Percentiles rank a stretch among this genome's conserved stretches.
Evolutionary conservation across 2,797 vertebrate genomes (phyloP).

Genomic region (Tympanoctomys barrerae): DNA sequence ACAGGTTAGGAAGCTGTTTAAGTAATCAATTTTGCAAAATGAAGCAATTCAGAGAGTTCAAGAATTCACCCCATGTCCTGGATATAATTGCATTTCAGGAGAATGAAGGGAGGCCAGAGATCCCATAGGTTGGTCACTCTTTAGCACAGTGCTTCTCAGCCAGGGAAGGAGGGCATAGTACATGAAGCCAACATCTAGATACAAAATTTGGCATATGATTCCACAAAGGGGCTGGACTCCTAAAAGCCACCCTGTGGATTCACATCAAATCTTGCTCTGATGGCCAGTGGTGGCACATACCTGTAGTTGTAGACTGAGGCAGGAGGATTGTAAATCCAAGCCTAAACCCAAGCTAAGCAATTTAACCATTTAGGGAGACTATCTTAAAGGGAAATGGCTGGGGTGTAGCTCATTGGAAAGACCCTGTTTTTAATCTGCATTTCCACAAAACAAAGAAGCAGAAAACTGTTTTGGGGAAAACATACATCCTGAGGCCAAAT

Average conservation of each 20-base stretch:
- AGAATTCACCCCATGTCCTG: conserved; percentile 1
- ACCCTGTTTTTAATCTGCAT: background rate
- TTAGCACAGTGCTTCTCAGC: background rate
- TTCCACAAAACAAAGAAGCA: background rate
- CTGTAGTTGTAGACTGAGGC: background rate
- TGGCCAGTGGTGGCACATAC: background rate
- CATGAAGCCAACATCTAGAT: background rate
- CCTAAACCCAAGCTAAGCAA: background rate
- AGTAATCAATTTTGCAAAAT: background rate
- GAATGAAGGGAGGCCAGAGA: background rate
- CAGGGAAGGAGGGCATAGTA: background rate
- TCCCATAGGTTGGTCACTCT: background rate
- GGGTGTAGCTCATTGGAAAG: background rate
- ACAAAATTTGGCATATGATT: background rate
- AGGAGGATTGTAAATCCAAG: background rate
- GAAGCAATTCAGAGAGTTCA: background rate
- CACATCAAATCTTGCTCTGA: background rate
- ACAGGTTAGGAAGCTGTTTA: background rate
- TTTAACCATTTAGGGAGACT: background rate
- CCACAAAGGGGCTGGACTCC: background rate
- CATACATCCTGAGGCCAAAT: background rate
- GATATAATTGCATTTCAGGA: conserved; percentile 27
- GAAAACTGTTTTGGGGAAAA: background rate
- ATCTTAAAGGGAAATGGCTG: background rate
- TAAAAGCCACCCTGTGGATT: background rate